Conservation (phyloP, 2,888 invertebrate species). For the Ichneumon xanthorius region DNA sequence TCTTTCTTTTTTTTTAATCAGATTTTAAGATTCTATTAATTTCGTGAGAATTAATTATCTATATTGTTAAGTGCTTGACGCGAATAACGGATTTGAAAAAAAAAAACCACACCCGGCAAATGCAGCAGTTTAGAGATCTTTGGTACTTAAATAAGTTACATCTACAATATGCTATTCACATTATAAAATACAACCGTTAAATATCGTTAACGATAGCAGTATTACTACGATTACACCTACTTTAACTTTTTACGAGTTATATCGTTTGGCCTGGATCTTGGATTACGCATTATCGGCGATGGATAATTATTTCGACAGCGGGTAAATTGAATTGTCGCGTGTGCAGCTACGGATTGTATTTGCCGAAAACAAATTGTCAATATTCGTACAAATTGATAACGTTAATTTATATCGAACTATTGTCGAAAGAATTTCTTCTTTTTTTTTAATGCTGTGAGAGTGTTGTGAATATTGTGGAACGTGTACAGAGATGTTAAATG, state of each 20-base stretch:
- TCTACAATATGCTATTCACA: slow-evolving; percentile 58
- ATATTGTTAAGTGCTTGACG: slow-evolving; percentile 31
- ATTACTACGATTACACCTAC: slow-evolving; percentile 62
- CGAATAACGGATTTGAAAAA: slow-evolving; percentile 30
- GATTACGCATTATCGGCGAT: slow-evolving; percentile 26
- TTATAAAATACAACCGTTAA: slow-evolving; percentile 58
- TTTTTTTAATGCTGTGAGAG: slow-evolving; percentile 60
- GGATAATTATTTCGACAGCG: slow-evolving; percentile 34
- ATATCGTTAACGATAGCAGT: slow-evolving; percentile 68
- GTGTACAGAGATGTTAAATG: slow-evolving; percentile 53
- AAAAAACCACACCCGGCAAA: slow-evolving; percentile 29
- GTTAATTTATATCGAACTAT: slow-evolving; percentile 42
- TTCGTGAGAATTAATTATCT: slow-evolving; percentile 6
- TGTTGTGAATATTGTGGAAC: slow-evolving; percentile 35
- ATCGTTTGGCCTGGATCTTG: slow-evolving; percentile 16
- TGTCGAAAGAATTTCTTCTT: slow-evolving; percentile 35
- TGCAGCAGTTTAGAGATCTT: slow-evolving; percentile 58
- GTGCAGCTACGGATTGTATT: slow-evolving; percentile 42
- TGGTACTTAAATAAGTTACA: slow-evolving; percentile 69
- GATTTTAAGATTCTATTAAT: slow-evolving; percentile 13
- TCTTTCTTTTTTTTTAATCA: slow-evolving; percentile 30
- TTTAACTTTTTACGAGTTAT: slow-evolving; percentile 53
- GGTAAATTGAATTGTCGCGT: slow-evolving; percentile 29
- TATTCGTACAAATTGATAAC: slow-evolving; percentile 27
- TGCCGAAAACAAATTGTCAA: slow-evolving; percentile 31